Conservation (phyloP, 2,797 vertebrate species). For the Tauraco hartlaubi region DNA sequence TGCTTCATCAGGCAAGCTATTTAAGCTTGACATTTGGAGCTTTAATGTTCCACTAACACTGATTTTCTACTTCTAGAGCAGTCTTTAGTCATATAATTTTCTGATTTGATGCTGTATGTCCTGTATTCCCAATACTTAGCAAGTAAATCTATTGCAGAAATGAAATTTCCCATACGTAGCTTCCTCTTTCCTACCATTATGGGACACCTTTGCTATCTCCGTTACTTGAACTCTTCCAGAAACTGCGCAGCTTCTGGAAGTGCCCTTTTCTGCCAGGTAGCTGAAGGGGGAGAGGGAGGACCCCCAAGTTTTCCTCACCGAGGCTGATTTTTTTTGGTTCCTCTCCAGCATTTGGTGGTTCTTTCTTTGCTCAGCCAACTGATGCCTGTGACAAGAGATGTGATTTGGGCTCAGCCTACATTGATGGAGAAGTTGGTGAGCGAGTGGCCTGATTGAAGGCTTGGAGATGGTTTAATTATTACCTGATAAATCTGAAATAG, state of each 20-base stretch:
- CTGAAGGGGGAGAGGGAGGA: neutral
- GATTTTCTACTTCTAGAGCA: neutral
- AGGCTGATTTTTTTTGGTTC: neutral
- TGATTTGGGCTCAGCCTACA: neutral
- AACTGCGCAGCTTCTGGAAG: neutral
- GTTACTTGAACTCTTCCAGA: neutral
- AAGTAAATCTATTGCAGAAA: neutral
- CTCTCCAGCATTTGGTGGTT: neutral
- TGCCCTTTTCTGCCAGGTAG: neutral
- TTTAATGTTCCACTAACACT: neutral
- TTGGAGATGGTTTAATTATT: neutral
- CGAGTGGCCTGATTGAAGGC: fast-evolving
- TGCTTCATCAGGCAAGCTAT: neutral
- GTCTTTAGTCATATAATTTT: neutral
- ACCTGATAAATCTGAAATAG: neutral
- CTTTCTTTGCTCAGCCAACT: neutral
- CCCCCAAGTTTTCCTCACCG: neutral
- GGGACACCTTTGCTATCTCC: neutral
- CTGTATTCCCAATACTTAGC: neutral
- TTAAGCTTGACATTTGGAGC: neutral
- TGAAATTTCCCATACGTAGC: neutral
- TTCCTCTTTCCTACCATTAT: neutral
- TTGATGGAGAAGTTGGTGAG: neutral
- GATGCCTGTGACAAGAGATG: neutral
- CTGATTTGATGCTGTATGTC: neutral